Conservation (phyloP, 2,113 vertebrate species). For the Microtus oregoni region DNA sequence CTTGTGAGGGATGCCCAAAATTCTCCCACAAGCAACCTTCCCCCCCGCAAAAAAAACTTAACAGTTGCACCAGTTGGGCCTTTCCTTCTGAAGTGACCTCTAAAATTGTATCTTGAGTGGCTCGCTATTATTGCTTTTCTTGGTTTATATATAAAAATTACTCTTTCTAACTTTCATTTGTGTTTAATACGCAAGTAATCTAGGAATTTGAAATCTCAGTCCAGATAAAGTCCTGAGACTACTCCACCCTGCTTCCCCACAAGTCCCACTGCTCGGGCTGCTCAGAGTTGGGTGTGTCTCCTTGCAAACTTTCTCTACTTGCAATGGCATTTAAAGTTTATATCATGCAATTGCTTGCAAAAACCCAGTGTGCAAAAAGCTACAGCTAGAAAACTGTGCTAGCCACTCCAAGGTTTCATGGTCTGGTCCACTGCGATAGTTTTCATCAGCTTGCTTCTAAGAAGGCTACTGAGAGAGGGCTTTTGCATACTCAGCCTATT, state of each 20-base stretch:
- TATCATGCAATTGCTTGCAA: conserved; percentile 71
- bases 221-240: conserved; percentile 33
- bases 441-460: conserved; percentile 54
- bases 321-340: conserved; percentile 70
- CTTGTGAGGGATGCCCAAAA: background rate
- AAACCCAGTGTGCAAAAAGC: conserved; percentile 69
- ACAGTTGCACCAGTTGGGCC: background rate
- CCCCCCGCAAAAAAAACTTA: conserved; percentile 35
- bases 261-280: conserved; percentile 65
- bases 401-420: conserved; percentile 37
- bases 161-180: conserved; percentile 33
- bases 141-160: background rate
- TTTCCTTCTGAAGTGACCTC: conserved; percentile 19
- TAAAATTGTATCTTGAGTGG: conserved; percentile 13
- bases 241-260: background rate
- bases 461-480: conserved; percentile 12
- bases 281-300: conserved; percentile 71
- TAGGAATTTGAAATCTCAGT: conserved; percentile 59
- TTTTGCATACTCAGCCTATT: background rate
- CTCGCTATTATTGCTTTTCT: conserved; percentile 28
- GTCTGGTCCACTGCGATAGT: conserved; percentile 13
- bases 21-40: conserved; percentile 8
- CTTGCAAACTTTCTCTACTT: conserved; percentile 75
- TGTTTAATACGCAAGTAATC: conserved; percentile 50
- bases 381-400: conserved; percentile 58